These are phyloP conservation scores for Heliconius hortense DNA, from an alignment of 2,888 invertebrate species.

Conservation along the genomic window DNA sequence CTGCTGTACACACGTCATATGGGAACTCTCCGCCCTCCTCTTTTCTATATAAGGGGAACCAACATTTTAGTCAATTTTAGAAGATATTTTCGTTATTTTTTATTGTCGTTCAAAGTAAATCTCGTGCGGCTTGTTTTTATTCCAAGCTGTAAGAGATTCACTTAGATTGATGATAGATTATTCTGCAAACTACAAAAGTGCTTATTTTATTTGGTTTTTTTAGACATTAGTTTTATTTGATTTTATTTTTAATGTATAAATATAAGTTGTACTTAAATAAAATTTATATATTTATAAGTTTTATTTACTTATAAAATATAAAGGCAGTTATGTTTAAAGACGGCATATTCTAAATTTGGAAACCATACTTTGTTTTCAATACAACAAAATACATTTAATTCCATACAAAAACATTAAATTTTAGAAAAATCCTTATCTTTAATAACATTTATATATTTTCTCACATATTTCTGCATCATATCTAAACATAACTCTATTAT, in stretches of 20 bases:
- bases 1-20: not conserved
- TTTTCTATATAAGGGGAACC: not conserved
- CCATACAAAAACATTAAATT: not conserved
- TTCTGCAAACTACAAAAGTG: conserved; percentile 8
- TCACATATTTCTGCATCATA: no score
- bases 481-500: no score
- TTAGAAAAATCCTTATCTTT: not conserved
- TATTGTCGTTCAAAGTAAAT: conserved; percentile 70
- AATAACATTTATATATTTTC: not conserved
- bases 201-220: not conserved
- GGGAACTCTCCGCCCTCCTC: not conserved
- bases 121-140: conserved; percentile 71
- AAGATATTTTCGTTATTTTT: conserved; percentile 37
- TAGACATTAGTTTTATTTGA: not conserved
- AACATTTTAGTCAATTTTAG: not conserved
- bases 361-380: not conserved
- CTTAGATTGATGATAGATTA: conserved; percentile 57
- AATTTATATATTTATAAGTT: no score
- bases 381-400: not conserved
- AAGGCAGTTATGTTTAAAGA: not conserved
- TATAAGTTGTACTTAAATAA: no score
- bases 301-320: no score
- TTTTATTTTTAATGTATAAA: not conserved
- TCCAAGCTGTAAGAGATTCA: conserved; percentile 68
- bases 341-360: not conserved